phyloP scores from a whole-genome alignment of 2,888 invertebrate species.

The Aleiodes alternator region DNA sequence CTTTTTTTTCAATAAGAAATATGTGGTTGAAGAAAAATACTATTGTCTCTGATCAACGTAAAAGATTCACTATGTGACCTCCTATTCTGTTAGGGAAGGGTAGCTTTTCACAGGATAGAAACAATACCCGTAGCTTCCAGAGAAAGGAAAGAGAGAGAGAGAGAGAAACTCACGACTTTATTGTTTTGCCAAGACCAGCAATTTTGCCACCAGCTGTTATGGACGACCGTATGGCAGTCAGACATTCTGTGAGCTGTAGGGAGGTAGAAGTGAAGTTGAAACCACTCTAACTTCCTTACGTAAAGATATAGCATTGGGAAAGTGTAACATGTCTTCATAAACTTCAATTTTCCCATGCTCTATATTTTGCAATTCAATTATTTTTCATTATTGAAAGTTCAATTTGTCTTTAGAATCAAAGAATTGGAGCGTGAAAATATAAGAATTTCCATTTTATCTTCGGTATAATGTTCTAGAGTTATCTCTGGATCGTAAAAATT shows the following conservation, averaged over 20 bases:
- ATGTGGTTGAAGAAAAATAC: not conserved
- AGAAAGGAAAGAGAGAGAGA: not conserved
- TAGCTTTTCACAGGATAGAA: conserved; percentile 29
- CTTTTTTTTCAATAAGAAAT: conserved; percentile 10
- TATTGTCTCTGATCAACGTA: conserved; percentile 21
- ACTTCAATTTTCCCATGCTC: conserved; percentile 22
- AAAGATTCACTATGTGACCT: conserved; percentile 25
- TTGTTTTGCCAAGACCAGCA: conserved; percentile 56
- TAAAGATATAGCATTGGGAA: conserved; percentile 8
- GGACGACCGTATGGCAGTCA: conserved; percentile 48
- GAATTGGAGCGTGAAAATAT: not conserved
- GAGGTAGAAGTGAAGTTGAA: conserved; percentile 18
- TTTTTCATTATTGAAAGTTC: not conserved
- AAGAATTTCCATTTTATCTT: no score
- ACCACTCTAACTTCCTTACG: conserved; percentile 25
- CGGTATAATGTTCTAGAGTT: no score
- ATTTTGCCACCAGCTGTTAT: conserved; percentile 58
- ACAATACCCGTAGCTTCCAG: conserved; percentile 25
- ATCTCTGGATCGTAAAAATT: no score
- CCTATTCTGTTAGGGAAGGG: not conserved
- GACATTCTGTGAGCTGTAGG: conserved; percentile 15
- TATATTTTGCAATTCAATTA: not conserved
- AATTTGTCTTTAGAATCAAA: not conserved
- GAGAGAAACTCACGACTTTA: conserved; percentile 51
- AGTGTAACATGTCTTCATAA: conserved; percentile 17